phyloP scores from a whole-genome alignment of 2,113 vertebrate genomes.

The Pungitius pungitius region DNA sequence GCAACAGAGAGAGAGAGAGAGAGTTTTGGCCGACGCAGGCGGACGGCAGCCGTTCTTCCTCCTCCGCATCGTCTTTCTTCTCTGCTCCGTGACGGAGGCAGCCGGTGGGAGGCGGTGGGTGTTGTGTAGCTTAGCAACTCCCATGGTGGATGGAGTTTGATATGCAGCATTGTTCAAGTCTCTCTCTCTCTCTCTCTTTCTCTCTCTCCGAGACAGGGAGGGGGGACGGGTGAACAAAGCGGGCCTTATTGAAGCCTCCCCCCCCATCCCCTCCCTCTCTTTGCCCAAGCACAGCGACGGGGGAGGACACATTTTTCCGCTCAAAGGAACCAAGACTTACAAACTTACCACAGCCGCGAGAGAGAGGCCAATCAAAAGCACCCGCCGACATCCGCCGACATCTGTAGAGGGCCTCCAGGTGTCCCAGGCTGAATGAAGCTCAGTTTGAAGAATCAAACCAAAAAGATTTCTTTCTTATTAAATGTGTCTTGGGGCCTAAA shows the following conservation, averaged over 20 bases:
- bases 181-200: constrained; percentile 56
- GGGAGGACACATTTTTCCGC: constrained; percentile 76
- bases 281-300: constrained; percentile 58
- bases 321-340: constrained; percentile 41
- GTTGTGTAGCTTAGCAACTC: constrained; percentile 85
- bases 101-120: constrained; percentile 69
- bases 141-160: constrained; percentile 67
- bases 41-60: constrained; percentile 34
- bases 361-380: too few species aligned
- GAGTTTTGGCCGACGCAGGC: constrained; percentile 44
- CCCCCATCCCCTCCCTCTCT: constrained; percentile 65
- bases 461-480: neutral
- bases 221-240: constrained; percentile 73
- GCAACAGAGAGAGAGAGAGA: constrained; percentile 42
- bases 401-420: constrained; percentile 25
- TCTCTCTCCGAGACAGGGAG: constrained; percentile 44
- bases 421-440: constrained; percentile 21
- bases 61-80: constrained; percentile 58
- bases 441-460: neutral
- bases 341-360: constrained; percentile 15
- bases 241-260: constrained; percentile 69
- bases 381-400: neutral
- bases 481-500: neutral
- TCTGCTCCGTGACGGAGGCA: constrained; percentile 42
- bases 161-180: constrained; percentile 74